Evolutionary conservation across 2,797 vertebrate genomes (phyloP).

Genomic region (Emydoidea blandingii): DNA sequence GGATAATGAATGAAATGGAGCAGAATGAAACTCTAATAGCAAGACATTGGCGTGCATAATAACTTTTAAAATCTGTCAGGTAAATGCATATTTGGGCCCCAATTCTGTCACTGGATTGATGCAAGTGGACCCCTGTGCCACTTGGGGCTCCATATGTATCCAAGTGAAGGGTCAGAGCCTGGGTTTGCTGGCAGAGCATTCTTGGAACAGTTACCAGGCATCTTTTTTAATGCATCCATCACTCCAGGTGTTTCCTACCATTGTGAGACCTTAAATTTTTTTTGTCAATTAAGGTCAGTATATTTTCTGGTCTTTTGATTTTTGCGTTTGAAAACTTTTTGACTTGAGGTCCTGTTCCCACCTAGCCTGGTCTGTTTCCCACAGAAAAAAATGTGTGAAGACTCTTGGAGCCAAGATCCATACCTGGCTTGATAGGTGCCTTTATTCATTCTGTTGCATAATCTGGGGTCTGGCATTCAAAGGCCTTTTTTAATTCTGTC

Average conservation of each 20-base stretch:
- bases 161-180: not conserved
- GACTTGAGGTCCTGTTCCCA: not conserved
- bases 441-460: not conserved
- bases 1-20: not conserved
- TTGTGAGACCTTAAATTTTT: not conserved
- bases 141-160: not conserved
- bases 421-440: accelerated
- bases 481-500: not conserved
- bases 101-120: accelerated
- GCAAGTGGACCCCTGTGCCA: not conserved
- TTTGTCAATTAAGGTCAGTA: not conserved
- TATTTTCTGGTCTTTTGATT: not conserved
- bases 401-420: not conserved
- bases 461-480: accelerated
- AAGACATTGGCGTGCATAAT: not conserved
- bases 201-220: not conserved
- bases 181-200: not conserved
- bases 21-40: not conserved
- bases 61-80: not conserved
- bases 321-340: not conserved
- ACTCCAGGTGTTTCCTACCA: not conserved
- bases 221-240: not conserved
- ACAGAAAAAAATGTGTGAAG: accelerated
- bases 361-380: not conserved
- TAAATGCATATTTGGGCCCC: not conserved